Percentiles rank a stretch among this genome's conserved stretches.
phyloP scores from a whole-genome alignment of 2,797 vertebrate species.

The Anomalospiza imberbis region DNA sequence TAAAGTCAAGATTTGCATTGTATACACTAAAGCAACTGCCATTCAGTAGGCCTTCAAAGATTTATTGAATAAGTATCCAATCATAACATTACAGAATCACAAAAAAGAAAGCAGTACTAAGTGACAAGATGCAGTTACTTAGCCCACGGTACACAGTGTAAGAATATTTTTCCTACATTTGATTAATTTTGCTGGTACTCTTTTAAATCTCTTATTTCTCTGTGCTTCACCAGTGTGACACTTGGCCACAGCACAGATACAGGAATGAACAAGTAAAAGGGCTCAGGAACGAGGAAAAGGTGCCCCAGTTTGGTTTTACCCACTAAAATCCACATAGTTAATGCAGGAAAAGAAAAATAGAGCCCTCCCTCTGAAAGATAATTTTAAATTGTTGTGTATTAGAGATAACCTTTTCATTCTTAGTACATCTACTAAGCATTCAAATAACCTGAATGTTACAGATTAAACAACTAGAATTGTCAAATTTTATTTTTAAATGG shows the following conservation, averaged over 20 bases:
- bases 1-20: not conserved
- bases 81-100: not conserved
- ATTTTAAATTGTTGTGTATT: not conserved
- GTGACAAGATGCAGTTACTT: not conserved
- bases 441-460: not conserved
- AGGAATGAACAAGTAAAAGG: not conserved
- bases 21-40: not conserved
- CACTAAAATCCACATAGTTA: not conserved
- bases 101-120: not conserved
- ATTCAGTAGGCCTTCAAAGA: not conserved
- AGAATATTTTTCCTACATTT: not conserved
- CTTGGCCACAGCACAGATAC: not conserved
- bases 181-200: not conserved
- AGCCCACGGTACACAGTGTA: not conserved
- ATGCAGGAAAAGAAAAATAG: not conserved
- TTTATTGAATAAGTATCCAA: not conserved
- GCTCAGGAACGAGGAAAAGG: not conserved
- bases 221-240: not conserved
- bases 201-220: not conserved
- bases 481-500: not conserved
- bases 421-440: not conserved
- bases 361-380: not conserved
- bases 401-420: not conserved
- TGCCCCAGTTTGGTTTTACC: not conserved
- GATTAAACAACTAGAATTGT: not conserved